Percentiles rank a stretch among this genome's conserved stretches.
Conservation (phyloP, 2,888 invertebrate species). For the Oxyscelio sp. region DNA sequence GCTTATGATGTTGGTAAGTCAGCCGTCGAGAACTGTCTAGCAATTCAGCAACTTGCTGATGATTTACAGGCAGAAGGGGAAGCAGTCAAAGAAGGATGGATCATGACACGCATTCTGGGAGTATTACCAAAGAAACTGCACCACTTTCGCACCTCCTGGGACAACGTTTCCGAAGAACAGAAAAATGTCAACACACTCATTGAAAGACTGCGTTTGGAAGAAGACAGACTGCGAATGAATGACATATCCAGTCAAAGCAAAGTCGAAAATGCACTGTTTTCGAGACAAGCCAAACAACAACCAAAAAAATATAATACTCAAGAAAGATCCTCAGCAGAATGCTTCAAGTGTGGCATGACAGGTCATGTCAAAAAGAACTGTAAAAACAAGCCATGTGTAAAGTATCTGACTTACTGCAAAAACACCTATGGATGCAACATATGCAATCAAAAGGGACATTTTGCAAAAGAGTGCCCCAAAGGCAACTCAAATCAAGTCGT, state of each 20-base stretch:
- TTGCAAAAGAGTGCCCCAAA: constrained; percentile 31
- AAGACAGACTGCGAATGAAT: too few relatives aligned
- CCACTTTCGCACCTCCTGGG: background rate
- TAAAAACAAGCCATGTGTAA: constrained; percentile 30
- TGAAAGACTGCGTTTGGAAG: too few relatives aligned
- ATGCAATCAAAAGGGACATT: constrained; percentile 31
- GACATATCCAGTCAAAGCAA: too few relatives aligned
- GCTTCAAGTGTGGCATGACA: constrained; percentile 29
- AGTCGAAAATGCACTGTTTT: too few relatives aligned
- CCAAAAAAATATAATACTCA: too few relatives aligned
- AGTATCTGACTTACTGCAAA: constrained; percentile 34
- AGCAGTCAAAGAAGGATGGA: background rate
- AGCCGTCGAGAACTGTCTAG: background rate
- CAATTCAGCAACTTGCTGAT: background rate
- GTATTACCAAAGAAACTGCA: background rate
- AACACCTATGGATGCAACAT: constrained; percentile 29
- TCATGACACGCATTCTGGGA: background rate
- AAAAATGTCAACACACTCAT: too few relatives aligned
- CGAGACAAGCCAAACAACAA: too few relatives aligned
- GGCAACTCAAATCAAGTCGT: background rate
- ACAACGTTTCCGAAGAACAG: background rate
- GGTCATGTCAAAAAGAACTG: constrained; percentile 39
- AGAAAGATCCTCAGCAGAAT: too few relatives aligned
- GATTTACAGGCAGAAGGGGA: background rate
- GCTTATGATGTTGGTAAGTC: background rate